Evolutionary conservation across 2,113 vertebrate genomes (phyloP).

Genomic region (Plecturocebus donacophilus): DNA sequence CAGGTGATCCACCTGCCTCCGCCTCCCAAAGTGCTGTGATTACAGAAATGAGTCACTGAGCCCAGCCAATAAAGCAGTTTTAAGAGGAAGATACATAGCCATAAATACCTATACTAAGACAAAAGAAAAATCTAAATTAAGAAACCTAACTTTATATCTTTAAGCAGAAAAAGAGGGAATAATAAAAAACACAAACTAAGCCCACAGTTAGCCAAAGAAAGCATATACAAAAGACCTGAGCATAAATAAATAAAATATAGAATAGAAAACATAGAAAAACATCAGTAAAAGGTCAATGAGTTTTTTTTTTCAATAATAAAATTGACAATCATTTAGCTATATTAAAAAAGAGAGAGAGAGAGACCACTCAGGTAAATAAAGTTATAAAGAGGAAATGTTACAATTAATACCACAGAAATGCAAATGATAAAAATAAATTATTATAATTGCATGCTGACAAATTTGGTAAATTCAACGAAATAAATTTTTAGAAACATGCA

Average conservation of each 20-base stretch:
- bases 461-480: not conserved
- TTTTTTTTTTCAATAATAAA: not conserved
- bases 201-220: not conserved
- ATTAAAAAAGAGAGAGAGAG: not conserved
- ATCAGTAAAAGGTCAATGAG: not conserved
- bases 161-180: not conserved
- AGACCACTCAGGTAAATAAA: not conserved
- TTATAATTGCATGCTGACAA: not conserved
- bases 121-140: not conserved
- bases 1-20: rapidly evolving
- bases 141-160: not conserved
- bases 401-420: not conserved
- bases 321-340: not conserved
- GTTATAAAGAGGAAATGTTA: not conserved
- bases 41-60: too few species aligned
- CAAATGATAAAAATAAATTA: not conserved
- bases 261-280: not conserved
- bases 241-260: not conserved
- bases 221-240: not conserved
- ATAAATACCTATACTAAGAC: not conserved
- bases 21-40: too few species aligned
- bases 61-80: too few species aligned
- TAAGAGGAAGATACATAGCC: not conserved
- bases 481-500: not conserved
- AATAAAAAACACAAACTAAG: not conserved